Evolutionary conservation across 2,113 vertebrate genomes (phyloP).

Genomic region (Carollia perspicillata): DNA sequence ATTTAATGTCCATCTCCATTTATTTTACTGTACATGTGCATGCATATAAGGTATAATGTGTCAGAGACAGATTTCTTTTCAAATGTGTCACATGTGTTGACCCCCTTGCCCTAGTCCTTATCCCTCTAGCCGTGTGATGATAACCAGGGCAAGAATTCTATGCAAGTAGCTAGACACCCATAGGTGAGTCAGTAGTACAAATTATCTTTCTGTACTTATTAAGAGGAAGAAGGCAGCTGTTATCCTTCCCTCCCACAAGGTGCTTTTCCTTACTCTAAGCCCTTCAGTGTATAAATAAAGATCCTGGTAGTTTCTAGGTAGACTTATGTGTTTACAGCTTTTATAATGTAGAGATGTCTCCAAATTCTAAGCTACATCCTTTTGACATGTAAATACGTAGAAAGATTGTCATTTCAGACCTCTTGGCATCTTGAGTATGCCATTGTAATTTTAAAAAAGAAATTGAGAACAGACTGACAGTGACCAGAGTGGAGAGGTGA

Average conservation of each 20-base stretch:
- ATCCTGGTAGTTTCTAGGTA: not conserved
- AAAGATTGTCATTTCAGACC: not conserved
- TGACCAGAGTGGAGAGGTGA: too few relatives aligned
- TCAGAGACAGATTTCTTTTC: not conserved
- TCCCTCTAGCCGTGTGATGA: not conserved
- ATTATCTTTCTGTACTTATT: not conserved
- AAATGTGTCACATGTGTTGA: not conserved
- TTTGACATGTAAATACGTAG: not conserved
- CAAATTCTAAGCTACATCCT: not conserved
- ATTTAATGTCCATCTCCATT: constrained; percentile 7
- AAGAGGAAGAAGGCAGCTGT: not conserved
- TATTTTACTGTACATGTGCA: not conserved
- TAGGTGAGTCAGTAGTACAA: not conserved
- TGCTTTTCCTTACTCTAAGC: not conserved
- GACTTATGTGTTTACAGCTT: not conserved
- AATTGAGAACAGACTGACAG: not conserved
- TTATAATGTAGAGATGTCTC: not conserved
- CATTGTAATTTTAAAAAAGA: not conserved
- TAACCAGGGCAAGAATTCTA: not conserved
- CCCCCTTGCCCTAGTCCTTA: not conserved
- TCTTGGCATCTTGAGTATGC: not conserved
- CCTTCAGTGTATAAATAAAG: not conserved
- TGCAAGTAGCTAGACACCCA: not conserved
- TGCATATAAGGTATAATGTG: not conserved
- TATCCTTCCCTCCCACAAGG: not conserved